Evolutionary conservation across 1,140 invertebrate genomes (phyloP).

Genomic region (Eriocheir sinensis): DNA sequence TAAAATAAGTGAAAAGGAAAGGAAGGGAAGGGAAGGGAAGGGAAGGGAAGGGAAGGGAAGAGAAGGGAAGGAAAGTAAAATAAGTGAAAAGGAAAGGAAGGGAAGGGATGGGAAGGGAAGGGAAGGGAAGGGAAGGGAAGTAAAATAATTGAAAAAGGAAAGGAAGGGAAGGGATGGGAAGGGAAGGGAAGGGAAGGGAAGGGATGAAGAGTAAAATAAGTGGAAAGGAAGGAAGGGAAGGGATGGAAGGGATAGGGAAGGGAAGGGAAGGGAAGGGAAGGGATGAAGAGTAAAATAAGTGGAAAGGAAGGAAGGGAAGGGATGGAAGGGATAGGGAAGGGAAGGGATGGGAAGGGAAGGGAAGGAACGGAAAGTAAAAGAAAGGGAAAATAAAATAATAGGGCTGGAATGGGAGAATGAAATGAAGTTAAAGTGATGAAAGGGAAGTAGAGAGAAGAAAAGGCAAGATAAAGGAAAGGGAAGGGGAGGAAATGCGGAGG

Average conservation of each 20-base stretch:
- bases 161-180: background rate
- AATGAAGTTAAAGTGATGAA: no score
- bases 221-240: background rate
- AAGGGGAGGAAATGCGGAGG: no score
- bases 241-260: background rate
- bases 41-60: no score
- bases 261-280: background rate
- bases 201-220: no score
- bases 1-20: no score
- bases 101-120: background rate
- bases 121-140: background rate
- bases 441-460: no score
- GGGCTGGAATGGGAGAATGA: no score
- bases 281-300: no score
- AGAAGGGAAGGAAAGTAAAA: no score
- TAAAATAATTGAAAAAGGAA: background rate
- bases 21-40: no score
- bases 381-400: background rate
- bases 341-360: background rate
- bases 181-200: background rate
- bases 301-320: background rate
- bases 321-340: background rate
- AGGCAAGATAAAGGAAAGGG: no score
- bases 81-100: background rate
- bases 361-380: background rate